These are phyloP conservation scores for Emys orbicularis DNA, from an alignment of 2,797 vertebrate genomes.

Conservation along the genomic window DNA sequence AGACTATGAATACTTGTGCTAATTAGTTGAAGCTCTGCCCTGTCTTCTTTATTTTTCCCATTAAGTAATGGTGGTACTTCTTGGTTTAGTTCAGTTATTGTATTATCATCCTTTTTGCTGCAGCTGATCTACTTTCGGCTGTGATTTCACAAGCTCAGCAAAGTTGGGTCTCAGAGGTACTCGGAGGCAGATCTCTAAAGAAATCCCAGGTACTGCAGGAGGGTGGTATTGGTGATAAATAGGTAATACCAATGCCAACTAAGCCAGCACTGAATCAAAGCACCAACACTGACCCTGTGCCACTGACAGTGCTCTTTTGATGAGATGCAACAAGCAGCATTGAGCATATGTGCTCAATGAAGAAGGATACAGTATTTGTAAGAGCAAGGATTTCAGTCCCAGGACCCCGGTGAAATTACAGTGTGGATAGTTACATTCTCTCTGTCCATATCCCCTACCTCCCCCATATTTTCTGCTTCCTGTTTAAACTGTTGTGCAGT, in stretches of 20 bases:
- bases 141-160: not conserved
- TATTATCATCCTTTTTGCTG: not conserved
- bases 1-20: not conserved
- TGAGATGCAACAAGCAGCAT: not conserved
- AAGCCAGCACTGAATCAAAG: not conserved
- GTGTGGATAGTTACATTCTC: not conserved
- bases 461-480: not conserved
- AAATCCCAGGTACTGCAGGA: not conserved
- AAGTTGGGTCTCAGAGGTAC: not conserved
- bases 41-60: not conserved
- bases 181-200: not conserved
- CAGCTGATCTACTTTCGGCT: not conserved
- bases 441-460: not conserved
- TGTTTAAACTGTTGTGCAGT: not conserved
- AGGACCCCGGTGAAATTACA: not conserved
- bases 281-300: rapidly evolving
- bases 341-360: not conserved
- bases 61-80: not conserved
- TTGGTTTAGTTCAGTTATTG: not conserved
- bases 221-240: not conserved
- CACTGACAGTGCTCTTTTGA: not conserved
- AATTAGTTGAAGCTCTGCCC: not conserved
- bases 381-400: not conserved
- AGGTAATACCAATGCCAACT: rapidly evolving
- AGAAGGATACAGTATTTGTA: not conserved